phyloP scores from a whole-genome alignment of 2,113 vertebrate genomes.

The Rana temporaria region DNA sequence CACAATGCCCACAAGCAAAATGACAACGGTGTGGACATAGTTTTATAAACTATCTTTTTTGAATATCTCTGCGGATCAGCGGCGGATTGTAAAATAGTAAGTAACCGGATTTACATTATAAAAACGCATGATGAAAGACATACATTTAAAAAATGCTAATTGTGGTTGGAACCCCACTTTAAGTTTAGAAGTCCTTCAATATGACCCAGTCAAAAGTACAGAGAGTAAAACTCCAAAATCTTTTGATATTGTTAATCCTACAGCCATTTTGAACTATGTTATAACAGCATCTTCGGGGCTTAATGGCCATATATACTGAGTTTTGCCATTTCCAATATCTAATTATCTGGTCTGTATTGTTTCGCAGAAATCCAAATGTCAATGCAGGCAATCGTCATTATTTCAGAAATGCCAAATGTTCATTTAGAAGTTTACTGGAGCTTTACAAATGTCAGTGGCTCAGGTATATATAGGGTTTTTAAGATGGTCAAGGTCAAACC shows the following conservation, averaged over 20 bases:
- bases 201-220: too few species aligned
- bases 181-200: too few species aligned
- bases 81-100: too few species aligned
- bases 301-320: slow-evolving; percentile 1
- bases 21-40: too few species aligned
- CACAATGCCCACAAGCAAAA: too few species aligned
- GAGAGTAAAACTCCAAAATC: not conserved
- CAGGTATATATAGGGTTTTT: not conserved
- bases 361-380: slow-evolving; percentile 26
- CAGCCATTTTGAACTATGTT: not conserved
- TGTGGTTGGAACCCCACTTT: too few species aligned
- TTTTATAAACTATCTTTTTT: too few species aligned
- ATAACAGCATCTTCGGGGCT: not conserved
- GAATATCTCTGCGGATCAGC: too few species aligned
- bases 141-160: too few species aligned
- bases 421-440: not conserved
- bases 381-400: slow-evolving; percentile 21
- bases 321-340: slow-evolving; percentile 6
- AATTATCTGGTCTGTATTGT: slow-evolving; percentile 31
- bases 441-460: slow-evolving; percentile 31
- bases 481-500: not conserved
- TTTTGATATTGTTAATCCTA: not conserved
- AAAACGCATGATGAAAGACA: too few species aligned
- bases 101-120: too few species aligned
- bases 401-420: slow-evolving; percentile 33